phyloP scores from a whole-genome alignment of 2,888 invertebrate genomes.

The Alloplasta piceator region DNA sequence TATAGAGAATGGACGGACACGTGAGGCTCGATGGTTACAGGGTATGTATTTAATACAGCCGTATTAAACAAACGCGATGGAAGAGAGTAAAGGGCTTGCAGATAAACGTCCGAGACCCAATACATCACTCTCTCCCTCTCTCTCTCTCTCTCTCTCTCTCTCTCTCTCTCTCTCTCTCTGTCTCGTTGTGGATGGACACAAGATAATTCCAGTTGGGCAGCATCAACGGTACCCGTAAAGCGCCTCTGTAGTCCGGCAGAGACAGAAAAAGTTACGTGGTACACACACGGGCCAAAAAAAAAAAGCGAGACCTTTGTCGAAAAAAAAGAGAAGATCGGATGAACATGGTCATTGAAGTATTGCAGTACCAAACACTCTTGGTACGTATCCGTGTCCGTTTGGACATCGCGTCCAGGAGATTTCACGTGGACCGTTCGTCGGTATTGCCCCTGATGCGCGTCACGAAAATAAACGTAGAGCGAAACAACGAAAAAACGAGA shows the following conservation, averaged over 20 bases:
- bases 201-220: constrained; percentile 61
- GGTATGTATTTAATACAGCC: constrained; percentile 8
- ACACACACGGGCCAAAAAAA: constrained; percentile 15
- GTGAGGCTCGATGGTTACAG: constrained; percentile 15
- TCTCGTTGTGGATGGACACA: constrained; percentile 52
- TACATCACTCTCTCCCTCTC: constrained; percentile 14
- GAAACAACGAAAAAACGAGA: constrained; percentile 65
- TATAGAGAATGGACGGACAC: constrained; percentile 15
- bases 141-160: constrained; percentile 21
- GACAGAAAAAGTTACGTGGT: constrained; percentile 53
- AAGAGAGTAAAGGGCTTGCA: constrained; percentile 52
- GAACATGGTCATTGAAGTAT: constrained; percentile 16
- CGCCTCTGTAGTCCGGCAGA: constrained; percentile 38
- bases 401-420: constrained; percentile 38
- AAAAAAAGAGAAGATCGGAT: constrained; percentile 25
- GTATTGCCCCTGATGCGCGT: constrained; percentile 29
- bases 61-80: constrained; percentile 30
- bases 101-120: constrained; percentile 55
- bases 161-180: constrained; percentile 28
- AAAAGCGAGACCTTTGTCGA: constrained; percentile 20
- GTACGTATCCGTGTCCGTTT: constrained; percentile 31
- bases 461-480: constrained; percentile 62
- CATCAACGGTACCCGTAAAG: constrained; percentile 26
- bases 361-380: constrained; percentile 13
- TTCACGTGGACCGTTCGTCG: constrained; percentile 20